Conservation (phyloP, 2,113 vertebrate genomes). For the Chionodraco myersi region DNA sequence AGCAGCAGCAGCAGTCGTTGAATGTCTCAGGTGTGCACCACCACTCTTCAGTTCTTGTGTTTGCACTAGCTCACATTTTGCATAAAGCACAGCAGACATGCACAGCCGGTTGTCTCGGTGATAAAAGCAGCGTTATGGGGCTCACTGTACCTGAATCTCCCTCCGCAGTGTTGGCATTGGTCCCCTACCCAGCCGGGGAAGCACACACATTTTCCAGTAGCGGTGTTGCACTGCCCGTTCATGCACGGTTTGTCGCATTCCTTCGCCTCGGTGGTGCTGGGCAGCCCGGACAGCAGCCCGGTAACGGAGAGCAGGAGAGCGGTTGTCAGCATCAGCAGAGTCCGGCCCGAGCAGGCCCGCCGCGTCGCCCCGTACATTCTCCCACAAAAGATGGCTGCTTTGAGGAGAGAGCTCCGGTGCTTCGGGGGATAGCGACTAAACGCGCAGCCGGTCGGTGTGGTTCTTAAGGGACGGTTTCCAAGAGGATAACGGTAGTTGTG, state of each 20-base stretch:
- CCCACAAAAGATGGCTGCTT: constrained; percentile 80
- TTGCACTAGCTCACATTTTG: constrained; percentile 2
- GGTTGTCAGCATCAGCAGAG: constrained; percentile 67
- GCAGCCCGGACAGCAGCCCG: constrained; percentile 75
- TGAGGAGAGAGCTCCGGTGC: constrained; percentile 47
- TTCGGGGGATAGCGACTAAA: constrained; percentile 1
- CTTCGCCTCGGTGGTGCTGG: constrained; percentile 83
- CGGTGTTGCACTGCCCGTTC: constrained; percentile 90
- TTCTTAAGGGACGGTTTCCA: background rate
- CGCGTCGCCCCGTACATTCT: constrained; percentile 80
- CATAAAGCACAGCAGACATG: background rate
- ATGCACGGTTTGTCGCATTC: constrained; percentile 94
- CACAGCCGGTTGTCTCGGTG: background rate
- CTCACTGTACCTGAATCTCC: constrained; percentile 89
- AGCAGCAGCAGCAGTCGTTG: background rate
- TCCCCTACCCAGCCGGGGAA: constrained; percentile 94
- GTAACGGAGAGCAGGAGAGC: constrained; percentile 69
- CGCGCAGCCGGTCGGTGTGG: background rate
- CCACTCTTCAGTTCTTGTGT: background rate
- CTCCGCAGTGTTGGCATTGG: constrained; percentile 98
- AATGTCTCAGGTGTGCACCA: constrained; percentile 33
- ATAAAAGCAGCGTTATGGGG: constrained; percentile 1
- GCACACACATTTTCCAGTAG: constrained; percentile 89
- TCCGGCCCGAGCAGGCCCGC: constrained; percentile 77
- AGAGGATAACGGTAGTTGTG: background rate